Evolutionary conservation across 2,888 invertebrate species (phyloP).

Genomic region (Notodonta dromedarius): DNA sequence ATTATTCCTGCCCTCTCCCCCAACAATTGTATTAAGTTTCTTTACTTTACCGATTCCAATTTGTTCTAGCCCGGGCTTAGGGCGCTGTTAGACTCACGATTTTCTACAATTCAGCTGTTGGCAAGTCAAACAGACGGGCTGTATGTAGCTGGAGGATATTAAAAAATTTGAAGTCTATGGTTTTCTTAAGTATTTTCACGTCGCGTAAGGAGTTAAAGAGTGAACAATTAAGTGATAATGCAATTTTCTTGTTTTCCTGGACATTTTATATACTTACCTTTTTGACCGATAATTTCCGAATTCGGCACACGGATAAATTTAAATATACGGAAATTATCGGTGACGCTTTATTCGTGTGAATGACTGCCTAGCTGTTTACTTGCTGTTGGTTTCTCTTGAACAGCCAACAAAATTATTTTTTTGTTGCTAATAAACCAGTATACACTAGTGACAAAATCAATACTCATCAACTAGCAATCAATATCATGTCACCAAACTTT

Average conservation of each 20-base stretch:
- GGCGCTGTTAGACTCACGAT: constrained; percentile 14
- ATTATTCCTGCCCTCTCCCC: constrained; percentile 21
- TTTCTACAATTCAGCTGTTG: constrained; percentile 3
- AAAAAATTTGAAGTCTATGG: neutral
- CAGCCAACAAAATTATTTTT: too few species aligned
- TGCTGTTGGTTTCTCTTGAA: too few species aligned
- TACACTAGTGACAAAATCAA: neutral
- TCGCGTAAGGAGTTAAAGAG: too few species aligned
- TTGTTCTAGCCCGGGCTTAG: constrained; percentile 28
- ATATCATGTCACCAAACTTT: neutral
- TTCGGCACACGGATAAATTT: too few species aligned
- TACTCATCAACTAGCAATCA: constrained; percentile 1
- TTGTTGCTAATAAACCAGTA: too few species aligned
- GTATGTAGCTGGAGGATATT: neutral
- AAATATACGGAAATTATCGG: too few species aligned
- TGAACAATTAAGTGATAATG: too few species aligned
- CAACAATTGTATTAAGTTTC: constrained; percentile 23
- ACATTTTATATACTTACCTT: too few species aligned
- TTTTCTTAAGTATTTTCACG: neutral
- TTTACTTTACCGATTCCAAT: constrained; percentile 25
- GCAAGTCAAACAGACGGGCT: constrained; percentile 17
- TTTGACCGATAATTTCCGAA: too few species aligned
- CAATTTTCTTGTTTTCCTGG: too few species aligned
- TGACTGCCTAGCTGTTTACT: too few species aligned
- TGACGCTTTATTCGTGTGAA: too few species aligned